Conservation (phyloP, 2,888 invertebrate genomes). For the Axea sp. region DNA sequence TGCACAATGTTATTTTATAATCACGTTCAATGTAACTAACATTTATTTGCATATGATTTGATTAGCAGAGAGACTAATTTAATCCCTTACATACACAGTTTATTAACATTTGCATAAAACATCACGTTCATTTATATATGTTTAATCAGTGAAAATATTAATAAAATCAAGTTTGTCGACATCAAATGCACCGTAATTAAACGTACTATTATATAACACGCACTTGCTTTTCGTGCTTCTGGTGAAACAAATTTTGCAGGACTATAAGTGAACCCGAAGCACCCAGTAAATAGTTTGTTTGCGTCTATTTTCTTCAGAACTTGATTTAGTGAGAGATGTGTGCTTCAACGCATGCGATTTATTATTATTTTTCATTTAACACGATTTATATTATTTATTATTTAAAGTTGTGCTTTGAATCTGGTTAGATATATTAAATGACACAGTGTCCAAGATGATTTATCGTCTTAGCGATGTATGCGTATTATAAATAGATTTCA, state of each 20-base stretch:
- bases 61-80: slow-evolving; percentile 16
- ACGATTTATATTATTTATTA: no score
- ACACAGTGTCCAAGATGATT: no score
- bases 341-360: no score
- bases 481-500: no score
- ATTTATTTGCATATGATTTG: slow-evolving; percentile 27
- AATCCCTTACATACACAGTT: slow-evolving; percentile 20
- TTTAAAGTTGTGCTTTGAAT: no score
- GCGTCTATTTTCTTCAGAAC: slow-evolving; percentile 11
- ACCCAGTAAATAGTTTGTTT: slow-evolving; percentile 30
- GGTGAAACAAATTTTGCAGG: slow-evolving; percentile 15
- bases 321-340: slow-evolving; percentile 15
- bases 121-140: slow-evolving; percentile 8
- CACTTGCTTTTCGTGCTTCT: slow-evolving; percentile 2
- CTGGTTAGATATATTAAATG: no score
- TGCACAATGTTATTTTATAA: background rate
- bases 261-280: slow-evolving; percentile 28
- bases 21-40: slow-evolving; percentile 12
- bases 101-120: slow-evolving; percentile 23
- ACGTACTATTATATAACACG: slow-evolving; percentile 8
- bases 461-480: no score
- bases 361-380: no score
- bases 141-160: slow-evolving; percentile 32
- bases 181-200: slow-evolving; percentile 28
- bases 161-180: slow-evolving; percentile 22